Conservation (phyloP, 2,113 vertebrate species). For the Telmatochromis bifrenatus region DNA sequence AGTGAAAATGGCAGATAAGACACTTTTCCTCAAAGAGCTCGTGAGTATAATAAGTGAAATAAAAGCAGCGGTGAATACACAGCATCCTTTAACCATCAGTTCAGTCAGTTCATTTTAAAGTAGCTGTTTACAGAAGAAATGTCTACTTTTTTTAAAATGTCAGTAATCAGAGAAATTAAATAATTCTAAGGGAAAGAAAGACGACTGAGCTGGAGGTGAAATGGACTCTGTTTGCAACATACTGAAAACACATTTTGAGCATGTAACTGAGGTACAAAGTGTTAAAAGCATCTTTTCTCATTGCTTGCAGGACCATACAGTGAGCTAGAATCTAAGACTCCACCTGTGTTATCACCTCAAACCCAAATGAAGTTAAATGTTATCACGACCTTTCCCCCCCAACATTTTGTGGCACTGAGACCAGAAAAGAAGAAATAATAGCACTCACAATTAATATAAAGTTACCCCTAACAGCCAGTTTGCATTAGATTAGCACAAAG, state of each 20-base stretch:
- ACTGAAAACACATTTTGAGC: not conserved
- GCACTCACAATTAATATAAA: not conserved
- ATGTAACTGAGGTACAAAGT: conserved; percentile 10
- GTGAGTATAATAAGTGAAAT: not conserved
- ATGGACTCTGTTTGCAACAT: not conserved
- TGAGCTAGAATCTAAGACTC: not conserved
- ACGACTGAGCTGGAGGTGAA: not conserved
- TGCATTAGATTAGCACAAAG: not conserved
- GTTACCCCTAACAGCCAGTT: not conserved
- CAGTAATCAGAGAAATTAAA: not conserved
- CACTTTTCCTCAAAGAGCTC: conserved; percentile 15
- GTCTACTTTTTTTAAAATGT: not conserved
- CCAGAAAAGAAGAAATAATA: not conserved
- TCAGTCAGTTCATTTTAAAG: not conserved
- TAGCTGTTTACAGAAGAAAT: not conserved
- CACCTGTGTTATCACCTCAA: not conserved
- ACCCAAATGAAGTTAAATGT: not conserved
- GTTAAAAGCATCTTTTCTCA: not conserved
- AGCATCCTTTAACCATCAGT: not conserved
- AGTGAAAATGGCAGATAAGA: conserved; percentile 40
- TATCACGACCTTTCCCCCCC: rapidly evolving
- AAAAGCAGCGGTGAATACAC: conserved; percentile 5
- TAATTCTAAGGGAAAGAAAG: not conserved
- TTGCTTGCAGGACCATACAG: not conserved
- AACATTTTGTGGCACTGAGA: not conserved